Conservation (phyloP, 2,797 vertebrate genomes). For the Xyrichtys novacula region DNA sequence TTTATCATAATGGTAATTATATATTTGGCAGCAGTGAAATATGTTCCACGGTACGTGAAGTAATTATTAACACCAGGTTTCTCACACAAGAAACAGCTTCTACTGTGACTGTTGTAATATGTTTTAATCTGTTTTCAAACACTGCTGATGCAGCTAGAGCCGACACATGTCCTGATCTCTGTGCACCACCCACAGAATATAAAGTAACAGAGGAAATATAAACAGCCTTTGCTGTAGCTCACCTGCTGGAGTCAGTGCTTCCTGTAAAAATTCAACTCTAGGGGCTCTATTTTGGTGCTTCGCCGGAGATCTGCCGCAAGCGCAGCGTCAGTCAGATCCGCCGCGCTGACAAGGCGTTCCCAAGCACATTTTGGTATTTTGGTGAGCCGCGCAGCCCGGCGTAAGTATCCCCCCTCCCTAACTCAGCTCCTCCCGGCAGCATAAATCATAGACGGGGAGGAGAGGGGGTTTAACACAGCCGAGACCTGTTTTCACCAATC, state of each 20-base stretch:
- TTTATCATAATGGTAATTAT: conserved; percentile 67
- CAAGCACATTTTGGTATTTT: no score
- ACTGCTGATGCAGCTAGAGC: conserved; percentile 28
- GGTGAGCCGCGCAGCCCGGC: no score
- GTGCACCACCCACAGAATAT: conserved; percentile 9
- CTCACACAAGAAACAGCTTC: conserved; percentile 18
- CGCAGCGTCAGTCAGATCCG: no score
- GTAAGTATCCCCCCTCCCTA: no score
- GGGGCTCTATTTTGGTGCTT: no score
- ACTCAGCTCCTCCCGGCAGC: no score
- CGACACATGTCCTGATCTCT: conserved; percentile 22
- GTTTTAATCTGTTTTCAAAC: conserved; percentile 41
- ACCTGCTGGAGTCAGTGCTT: background rate
- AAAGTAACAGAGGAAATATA: conserved; percentile 31
- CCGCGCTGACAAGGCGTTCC: no score
- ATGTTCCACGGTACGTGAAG: conserved; percentile 44
- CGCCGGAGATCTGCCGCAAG: no score
- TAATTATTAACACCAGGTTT: conserved; percentile 49
- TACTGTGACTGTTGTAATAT: conserved; percentile 6
- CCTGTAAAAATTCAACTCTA: conserved; percentile 15
- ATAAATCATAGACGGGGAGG: no score
- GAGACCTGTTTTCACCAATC: no score
- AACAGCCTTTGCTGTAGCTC: background rate
- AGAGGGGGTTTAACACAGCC: no score
- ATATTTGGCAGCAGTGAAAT: conserved; percentile 67